Conservation (phyloP, 92 coral and sea anemone genomes). For the Hydrozoanthus gracilis region DNA sequence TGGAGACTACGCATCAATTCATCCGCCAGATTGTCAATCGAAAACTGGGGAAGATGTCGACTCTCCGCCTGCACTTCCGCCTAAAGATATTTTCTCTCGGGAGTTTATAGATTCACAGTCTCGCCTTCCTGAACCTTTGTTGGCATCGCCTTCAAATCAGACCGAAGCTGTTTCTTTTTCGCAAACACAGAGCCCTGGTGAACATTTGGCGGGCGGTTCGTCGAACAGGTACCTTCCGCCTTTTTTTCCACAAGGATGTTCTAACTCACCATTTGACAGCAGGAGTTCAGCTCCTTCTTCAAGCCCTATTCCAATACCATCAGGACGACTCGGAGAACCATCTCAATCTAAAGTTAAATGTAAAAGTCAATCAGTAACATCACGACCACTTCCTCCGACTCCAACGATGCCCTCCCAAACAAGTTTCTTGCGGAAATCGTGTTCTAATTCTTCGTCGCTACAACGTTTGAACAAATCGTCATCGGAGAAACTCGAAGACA, state of each 20-base stretch:
- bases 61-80: conserved; percentile 9
- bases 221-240: background rate
- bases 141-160: background rate
- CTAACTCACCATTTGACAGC: background rate
- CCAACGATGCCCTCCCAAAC: background rate
- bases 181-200: background rate
- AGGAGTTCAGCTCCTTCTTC: background rate
- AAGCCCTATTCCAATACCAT: background rate
- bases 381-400: conserved; percentile 30
- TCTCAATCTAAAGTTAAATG: background rate
- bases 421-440: background rate
- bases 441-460: background rate
- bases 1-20: background rate
- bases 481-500: too few species aligned
- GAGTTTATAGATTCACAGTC: background rate
- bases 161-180: background rate
- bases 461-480: too few species aligned
- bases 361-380: background rate
- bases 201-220: background rate
- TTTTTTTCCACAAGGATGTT: background rate
- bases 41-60: background rate
- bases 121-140: background rate
- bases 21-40: background rate
- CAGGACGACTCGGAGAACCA: background rate
- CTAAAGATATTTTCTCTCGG: conserved; percentile 13